Evolutionary conservation across 2,888 invertebrate species (phyloP).

Genomic region (Lampropteryx suffumata): DNA sequence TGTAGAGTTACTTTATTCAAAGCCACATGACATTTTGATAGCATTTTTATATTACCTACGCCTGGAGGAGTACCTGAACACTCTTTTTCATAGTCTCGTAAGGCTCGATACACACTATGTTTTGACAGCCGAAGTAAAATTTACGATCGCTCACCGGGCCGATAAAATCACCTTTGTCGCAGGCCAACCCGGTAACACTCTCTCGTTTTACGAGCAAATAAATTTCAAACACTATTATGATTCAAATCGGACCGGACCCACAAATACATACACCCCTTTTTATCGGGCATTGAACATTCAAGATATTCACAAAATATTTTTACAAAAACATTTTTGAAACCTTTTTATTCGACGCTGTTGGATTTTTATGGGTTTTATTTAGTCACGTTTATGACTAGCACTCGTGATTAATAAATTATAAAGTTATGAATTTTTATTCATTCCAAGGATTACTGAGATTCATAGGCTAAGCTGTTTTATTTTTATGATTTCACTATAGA

Average conservation of each 20-base stretch:
- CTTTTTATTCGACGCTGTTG: conserved; percentile 36
- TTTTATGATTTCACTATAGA: conserved; percentile 54
- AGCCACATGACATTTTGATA: conserved; percentile 24
- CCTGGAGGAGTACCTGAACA: conserved; percentile 32
- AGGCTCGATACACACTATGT: conserved; percentile 51
- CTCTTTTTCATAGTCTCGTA: conserved; percentile 37
- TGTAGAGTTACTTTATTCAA: not conserved
- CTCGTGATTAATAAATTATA: conserved; percentile 66
- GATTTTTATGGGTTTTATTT: conserved; percentile 50
- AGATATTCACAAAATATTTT: conserved; percentile 69
- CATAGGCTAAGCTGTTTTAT: conserved; percentile 49
- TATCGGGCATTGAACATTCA: conserved; percentile 56
- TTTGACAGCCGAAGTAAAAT: conserved; percentile 78
- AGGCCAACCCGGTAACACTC: conserved; percentile 70
- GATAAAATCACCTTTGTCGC: conserved; percentile 78
- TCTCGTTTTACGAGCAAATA: conserved; percentile 78
- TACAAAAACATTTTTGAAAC: conserved; percentile 55
- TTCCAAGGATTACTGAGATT: conserved; percentile 59
- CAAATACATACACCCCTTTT: conserved; percentile 73
- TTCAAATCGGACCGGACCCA: conserved; percentile 76
- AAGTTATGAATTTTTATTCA: conserved; percentile 63
- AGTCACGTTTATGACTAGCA: conserved; percentile 60
- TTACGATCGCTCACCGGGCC: conserved; percentile 72
- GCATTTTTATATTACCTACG: conserved; percentile 20
- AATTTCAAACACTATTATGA: conserved; percentile 81